These are phyloP conservation scores for Odiellus spinosus DNA, from an alignment of 2,888 invertebrate species.

Conservation along the genomic window DNA sequence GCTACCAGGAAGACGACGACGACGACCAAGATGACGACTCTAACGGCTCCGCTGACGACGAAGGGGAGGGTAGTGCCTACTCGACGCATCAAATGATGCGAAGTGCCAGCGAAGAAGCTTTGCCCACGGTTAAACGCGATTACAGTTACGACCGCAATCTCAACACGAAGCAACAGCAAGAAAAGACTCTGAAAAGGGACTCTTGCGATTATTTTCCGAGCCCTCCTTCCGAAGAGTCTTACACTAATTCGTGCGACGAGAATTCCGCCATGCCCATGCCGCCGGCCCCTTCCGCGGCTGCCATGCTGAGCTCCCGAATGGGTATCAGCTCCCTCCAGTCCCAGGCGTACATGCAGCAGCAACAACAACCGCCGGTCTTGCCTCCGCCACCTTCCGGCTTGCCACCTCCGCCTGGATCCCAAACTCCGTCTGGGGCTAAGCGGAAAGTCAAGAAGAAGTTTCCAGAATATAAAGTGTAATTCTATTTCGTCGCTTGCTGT, in stretches of 20 bases:
- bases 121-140: conserved; percentile 19
- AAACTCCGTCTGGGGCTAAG: conserved; percentile 11
- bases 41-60: conserved; percentile 19
- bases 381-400: conserved; percentile 7
- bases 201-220: conserved; percentile 20
- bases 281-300: not conserved
- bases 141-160: conserved; percentile 19
- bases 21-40: conserved; percentile 18
- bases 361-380: not conserved
- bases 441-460: conserved; percentile 18
- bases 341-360: conserved; percentile 5
- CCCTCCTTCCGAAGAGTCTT: conserved; percentile 19
- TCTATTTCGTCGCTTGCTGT: not conserved
- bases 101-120: conserved; percentile 23
- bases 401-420: conserved; percentile 16
- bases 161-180: conserved; percentile 17
- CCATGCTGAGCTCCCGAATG: not conserved
- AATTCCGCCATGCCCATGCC: conserved; percentile 5
- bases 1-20: conserved; percentile 13
- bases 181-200: conserved; percentile 20
- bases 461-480: conserved; percentile 18
- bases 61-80: conserved; percentile 15
- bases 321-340: conserved; percentile 7
- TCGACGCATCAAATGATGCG: conserved; percentile 19
- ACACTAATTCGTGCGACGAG: conserved; percentile 18